A percentile compares a stretch with the other conserved stretches of the same genome.
Evolutionary conservation across 2,797 vertebrate species (phyloP).

Genomic region (Phalloptychus januarius): DNA sequence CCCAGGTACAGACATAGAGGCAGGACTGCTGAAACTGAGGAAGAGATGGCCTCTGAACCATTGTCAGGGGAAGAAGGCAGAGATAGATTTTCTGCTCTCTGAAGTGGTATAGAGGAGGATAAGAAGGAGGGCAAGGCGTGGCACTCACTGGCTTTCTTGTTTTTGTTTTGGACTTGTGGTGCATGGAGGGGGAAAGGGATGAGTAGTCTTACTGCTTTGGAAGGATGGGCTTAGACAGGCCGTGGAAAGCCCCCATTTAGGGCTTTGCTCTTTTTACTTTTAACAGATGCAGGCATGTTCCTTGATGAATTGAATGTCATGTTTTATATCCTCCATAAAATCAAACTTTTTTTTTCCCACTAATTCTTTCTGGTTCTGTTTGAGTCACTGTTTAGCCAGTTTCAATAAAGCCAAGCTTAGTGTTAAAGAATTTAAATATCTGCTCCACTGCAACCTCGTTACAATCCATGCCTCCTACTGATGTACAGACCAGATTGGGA

Average conservation of each 20-base stretch:
- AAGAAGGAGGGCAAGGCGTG: slow-evolving; percentile 47
- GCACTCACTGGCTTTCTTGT: slow-evolving; percentile 55
- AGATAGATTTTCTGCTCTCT: slow-evolving; percentile 47
- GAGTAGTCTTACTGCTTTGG: slow-evolving; percentile 14
- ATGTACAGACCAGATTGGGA: slow-evolving; percentile 44
- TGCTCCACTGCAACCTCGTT: slow-evolving; percentile 50
- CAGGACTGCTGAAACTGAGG: slow-evolving; percentile 67
- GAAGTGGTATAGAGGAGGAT: slow-evolving; percentile 31
- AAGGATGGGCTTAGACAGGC: slow-evolving; percentile 15
- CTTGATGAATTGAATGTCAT: background rate
- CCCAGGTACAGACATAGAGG: slow-evolving; percentile 43
- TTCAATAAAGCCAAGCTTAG: slow-evolving; percentile 54
- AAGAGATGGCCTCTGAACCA: slow-evolving; percentile 51
- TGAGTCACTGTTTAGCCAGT: slow-evolving; percentile 1
- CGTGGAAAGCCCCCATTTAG: background rate
- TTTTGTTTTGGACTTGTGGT: slow-evolving; percentile 58
- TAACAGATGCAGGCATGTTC: background rate
- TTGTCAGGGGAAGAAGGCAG: slow-evolving; percentile 27
- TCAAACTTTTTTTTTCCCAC: background rate
- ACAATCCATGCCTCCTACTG: slow-evolving; percentile 41
- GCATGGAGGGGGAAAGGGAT: slow-evolving; percentile 43
- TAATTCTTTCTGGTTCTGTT: background rate
- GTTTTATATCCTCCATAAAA: background rate
- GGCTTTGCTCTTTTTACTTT: slow-evolving; percentile 10
- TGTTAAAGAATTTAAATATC: slow-evolving; percentile 50